Evolutionary conservation across 2,888 invertebrate genomes (phyloP), one percentile per base, ranked within the genome.

Genomic region (Agrotis puta): DNA sequence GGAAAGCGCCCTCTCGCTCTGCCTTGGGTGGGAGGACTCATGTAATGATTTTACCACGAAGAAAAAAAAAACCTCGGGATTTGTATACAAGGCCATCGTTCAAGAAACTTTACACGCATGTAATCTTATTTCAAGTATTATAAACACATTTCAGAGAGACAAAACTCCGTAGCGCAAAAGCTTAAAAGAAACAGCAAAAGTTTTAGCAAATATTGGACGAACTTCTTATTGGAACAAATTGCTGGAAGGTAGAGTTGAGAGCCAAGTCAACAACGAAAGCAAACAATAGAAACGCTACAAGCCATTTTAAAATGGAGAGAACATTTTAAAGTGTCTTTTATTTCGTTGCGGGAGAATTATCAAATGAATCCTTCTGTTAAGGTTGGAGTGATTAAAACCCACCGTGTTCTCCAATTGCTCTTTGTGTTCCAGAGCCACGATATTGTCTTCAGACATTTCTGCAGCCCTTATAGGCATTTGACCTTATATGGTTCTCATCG

Each of bases 161-260:
- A n/a, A 45, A 53, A 43, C 16, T 53, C 24, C 3, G 16, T 43
- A 50, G 14, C 39, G 24, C 9, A 3, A 50, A 74, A 33, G 24
- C 33, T 66, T 54, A 22, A 22, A 9, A 45, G 48, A 57, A 9
- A 22, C n/a, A 33, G 54, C 63, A 39, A 70, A 78, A 47, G 53
- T 61, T 64, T 47, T 53, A 20, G 43, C 66, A 76, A 79, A 79
- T 70, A 70, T 70, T 70, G 53, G 50, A 18, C 27, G 18, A 68
- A 62, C 57, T 61, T 59, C 39, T 78, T 45, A 51, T 51, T 54
- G 68, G n/a, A 11, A 64, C 64, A 76, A 59, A 69, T 59, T 59
- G 54, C 47, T 56, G 9, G 33, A n/a, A 67, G 33, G 67, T 74
- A 75, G 61, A 50, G 57, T 70, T 39, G 39, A 67, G 81, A 47